phyloP scores from a whole-genome alignment of 2,888 invertebrate genomes.

The Scaptomyza cyrtandrae region DNA sequence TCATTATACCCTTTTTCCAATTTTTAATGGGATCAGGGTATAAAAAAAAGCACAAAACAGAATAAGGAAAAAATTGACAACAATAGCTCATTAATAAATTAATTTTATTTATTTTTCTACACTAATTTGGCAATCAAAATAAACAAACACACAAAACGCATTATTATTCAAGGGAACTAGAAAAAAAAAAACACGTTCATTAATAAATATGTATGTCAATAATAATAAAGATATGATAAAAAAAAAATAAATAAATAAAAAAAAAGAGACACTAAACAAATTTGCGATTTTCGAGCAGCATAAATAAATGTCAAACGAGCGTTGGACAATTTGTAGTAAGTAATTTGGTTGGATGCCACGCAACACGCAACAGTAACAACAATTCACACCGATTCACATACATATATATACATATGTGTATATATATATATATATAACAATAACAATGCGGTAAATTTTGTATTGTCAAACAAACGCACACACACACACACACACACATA shows the following conservation, averaged over 20 bases:
- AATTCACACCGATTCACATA: conserved; percentile 1
- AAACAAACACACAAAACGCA: conserved; percentile 1
- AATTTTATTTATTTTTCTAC: background rate
- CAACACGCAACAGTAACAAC: conserved; percentile 38
- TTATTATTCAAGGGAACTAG: conserved; percentile 18
- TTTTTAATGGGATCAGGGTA: too few relatives aligned
- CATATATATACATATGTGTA: background rate
- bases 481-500: conserved; percentile 18
- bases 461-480: conserved; percentile 49
- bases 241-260: conserved; percentile 2
- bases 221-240: conserved; percentile 2
- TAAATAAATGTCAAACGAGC: conserved; percentile 32
- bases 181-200: background rate
- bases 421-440: too few relatives aligned
- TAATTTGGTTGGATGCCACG: conserved; percentile 44
- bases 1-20: too few relatives aligned
- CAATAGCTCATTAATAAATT: conserved; percentile 14
- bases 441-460: conserved; percentile 34
- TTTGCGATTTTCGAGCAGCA: conserved; percentile 4
- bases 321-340: conserved; percentile 50
- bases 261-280: background rate
- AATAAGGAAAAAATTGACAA: background rate
- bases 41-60: too few relatives aligned
- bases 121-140: conserved; percentile 26
- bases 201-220: background rate